A percentile compares a stretch with the other conserved stretches of the same genome.
These are phyloP conservation scores for Oncorhynchus mykiss DNA, from an alignment of 2,113 vertebrate species.

Conservation along the genomic window DNA sequence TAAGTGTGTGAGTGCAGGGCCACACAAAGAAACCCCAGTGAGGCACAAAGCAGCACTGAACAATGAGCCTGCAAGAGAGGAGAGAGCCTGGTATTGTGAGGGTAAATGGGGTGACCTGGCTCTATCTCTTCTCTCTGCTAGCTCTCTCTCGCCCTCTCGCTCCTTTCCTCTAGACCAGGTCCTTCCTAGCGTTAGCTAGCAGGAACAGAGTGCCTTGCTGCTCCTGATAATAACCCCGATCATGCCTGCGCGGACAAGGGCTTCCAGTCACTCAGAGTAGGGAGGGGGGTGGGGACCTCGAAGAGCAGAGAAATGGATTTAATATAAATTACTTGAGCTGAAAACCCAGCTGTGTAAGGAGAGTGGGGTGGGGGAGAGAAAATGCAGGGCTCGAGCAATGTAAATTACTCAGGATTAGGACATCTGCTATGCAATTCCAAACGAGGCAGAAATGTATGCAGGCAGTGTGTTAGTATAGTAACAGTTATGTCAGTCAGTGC, in stretches of 20 bases:
- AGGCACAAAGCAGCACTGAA: slow-evolving; percentile 55
- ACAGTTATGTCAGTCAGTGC: slow-evolving; percentile 15
- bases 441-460: slow-evolving; percentile 59
- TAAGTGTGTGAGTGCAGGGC: slow-evolving; percentile 59
- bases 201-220: slow-evolving; percentile 27
- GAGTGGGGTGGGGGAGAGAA: slow-evolving; percentile 21
- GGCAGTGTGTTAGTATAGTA: slow-evolving; percentile 25
- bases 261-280: slow-evolving; percentile 60
- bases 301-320: slow-evolving; percentile 73
- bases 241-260: slow-evolving; percentile 65
- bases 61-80: slow-evolving; percentile 75
- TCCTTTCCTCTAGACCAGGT: slow-evolving; percentile 13
- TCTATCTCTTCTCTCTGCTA: slow-evolving; percentile 10
- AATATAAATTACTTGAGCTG: slow-evolving; percentile 74
- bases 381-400: slow-evolving; percentile 67
- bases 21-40: slow-evolving; percentile 71
- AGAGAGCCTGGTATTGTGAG: slow-evolving; percentile 71
- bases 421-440: slow-evolving; percentile 76
- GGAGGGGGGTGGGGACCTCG: slow-evolving; percentile 68
- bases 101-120: slow-evolving; percentile 73
- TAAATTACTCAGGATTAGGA: slow-evolving; percentile 80
- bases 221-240: slow-evolving; percentile 1
- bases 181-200: background rate
- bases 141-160: slow-evolving; percentile 4
- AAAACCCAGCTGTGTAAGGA: slow-evolving; percentile 72